Base-by-base conservation (phyloP, 1,140 invertebrate species). In the Caenorhabditis briggsae region DNA sequence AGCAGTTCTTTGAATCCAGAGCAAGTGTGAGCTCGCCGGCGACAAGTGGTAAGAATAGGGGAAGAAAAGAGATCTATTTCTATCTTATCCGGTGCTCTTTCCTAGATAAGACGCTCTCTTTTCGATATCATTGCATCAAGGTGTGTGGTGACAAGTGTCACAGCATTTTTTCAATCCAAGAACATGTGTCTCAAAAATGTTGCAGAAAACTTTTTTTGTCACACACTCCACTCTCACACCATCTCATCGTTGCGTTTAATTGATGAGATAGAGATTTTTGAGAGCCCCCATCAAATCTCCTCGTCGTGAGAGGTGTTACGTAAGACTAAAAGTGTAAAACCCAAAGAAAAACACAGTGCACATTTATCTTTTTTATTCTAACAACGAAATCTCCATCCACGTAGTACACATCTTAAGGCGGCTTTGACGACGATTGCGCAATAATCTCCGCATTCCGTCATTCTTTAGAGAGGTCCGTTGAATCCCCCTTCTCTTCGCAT, bases 151-250 rank as follows among this genome's bases (percentile, higher is more conserved):
- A 78, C 46, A 78, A 78, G 70, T 78, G 70, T 18, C 70, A 78
- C 70, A 78, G 70, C 43, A 53, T 50, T 78, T 78, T 78, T 78
- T 78, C 70, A 11, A n/a, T 6, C 41, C 11, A 23, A n/a, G 70
- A 78, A 78, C 70, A 78, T 78, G 20, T 78, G 46, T 78, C 70
- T 78, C n/a, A 50, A 50, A 48, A 78, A 41, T 78, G 70, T 78
- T 78, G 70, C 70, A 78, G 46, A 33, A 14, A 16, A 78, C 20
- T 53, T 78, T 78, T 11, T 33, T 33, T 33, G 33, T 33, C 33
- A 33, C 33, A 33, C 33, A 33, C 33, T 33, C 33, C 33, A 12
- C 46, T 78, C 70, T 12, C n/a, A 18, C 18, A 53, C 46, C 23
- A 50, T 78, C 70, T 78, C n/a, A 53, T 50, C 14, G 8, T 46